These are phyloP conservation scores for Zaprionus davidi DNA, from an alignment of 1,140 invertebrate genomes.

Conservation along the genomic window DNA sequence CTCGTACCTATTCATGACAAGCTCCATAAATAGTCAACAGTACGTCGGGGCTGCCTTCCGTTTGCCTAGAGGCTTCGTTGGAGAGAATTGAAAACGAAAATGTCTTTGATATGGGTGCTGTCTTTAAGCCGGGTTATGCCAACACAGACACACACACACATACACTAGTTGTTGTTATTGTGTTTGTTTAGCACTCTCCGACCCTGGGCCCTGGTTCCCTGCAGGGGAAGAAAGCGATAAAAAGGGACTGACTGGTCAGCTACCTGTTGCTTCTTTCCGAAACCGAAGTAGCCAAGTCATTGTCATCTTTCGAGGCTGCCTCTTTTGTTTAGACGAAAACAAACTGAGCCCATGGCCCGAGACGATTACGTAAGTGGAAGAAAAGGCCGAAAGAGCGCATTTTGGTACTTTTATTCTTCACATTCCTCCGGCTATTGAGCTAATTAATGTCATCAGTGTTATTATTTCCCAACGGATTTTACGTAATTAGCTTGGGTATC, in stretches of 20 bases:
- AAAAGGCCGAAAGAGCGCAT: slow-evolving; percentile 7
- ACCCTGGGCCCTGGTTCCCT: neutral
- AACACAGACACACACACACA: slow-evolving; percentile 23
- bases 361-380: slow-evolving; percentile 24
- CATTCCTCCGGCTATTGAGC: slow-evolving; percentile 48
- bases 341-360: neutral
- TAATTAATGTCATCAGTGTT: slow-evolving; percentile 77
- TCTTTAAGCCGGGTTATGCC: slow-evolving; percentile 3
- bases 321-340: slow-evolving; percentile 29
- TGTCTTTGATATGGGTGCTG: slow-evolving; percentile 30
- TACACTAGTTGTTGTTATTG: slow-evolving; percentile 13
- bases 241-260: slow-evolving; percentile 14
- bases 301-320: slow-evolving; percentile 43
- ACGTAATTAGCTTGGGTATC: slow-evolving; percentile 72
- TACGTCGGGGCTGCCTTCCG: slow-evolving; percentile 31
- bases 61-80: slow-evolving; percentile 25
- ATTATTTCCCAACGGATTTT: slow-evolving; percentile 65
- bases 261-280: slow-evolving; percentile 53
- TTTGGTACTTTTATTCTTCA: slow-evolving; percentile 40
- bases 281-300: slow-evolving; percentile 36
- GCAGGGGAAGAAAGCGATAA: neutral
- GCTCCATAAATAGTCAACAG: slow-evolving; percentile 77
- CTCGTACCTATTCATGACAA: slow-evolving; percentile 63
- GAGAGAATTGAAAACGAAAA: slow-evolving; percentile 52
- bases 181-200: slow-evolving; percentile 42